Evolutionary conservation across 2,797 vertebrate genomes (phyloP).

Genomic region (Oreochromis grahami): DNA sequence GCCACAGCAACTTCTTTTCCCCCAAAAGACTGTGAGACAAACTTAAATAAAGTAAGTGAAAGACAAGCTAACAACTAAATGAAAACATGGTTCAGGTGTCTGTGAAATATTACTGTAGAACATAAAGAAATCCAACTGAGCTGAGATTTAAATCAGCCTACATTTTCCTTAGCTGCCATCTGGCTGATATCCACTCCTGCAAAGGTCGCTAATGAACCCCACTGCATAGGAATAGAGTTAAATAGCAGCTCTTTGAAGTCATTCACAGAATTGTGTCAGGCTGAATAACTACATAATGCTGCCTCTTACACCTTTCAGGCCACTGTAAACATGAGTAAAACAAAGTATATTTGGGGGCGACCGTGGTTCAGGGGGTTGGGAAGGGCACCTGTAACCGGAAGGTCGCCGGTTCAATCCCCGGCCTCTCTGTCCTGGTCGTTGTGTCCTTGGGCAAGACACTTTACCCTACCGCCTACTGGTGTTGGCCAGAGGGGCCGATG

Average conservation of each 20-base stretch:
- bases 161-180: neutral
- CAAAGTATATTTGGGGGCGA: no score
- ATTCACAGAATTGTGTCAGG: neutral
- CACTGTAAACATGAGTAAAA: neutral
- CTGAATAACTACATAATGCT: neutral
- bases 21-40: neutral
- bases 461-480: no score
- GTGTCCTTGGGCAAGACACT: no score
- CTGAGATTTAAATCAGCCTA: neutral
- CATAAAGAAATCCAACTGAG: neutral
- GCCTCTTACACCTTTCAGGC: neutral
- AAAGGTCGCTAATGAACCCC: neutral
- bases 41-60: neutral
- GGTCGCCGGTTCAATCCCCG: no score
- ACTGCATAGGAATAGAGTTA: neutral
- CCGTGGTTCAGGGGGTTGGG: no score
- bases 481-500: no score
- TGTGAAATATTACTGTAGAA: neutral
- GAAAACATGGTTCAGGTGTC: neutral
- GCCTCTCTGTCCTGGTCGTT: no score
- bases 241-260: neutral
- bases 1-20: fast-evolving
- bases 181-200: neutral
- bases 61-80: neutral
- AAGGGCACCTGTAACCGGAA: no score